phyloP scores from a whole-genome alignment of 1,140 invertebrate genomes.

The Drosophila nannoptera region DNA sequence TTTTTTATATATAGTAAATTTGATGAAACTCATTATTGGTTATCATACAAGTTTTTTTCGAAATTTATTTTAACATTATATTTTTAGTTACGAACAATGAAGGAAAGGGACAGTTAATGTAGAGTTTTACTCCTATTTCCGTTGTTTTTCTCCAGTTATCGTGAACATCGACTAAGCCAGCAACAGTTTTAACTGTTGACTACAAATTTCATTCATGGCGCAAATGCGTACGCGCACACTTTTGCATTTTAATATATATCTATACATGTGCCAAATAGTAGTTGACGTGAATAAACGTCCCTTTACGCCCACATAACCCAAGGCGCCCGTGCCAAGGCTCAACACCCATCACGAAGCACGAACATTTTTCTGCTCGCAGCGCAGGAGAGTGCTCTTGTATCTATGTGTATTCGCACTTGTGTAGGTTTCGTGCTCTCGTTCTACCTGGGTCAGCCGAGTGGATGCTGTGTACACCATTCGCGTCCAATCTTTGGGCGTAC shows the following conservation, averaged over 20 bases:
- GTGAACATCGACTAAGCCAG: conserved; percentile 3
- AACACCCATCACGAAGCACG: not conserved
- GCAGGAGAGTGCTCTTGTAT: too few relatives aligned
- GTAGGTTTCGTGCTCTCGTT: too few relatives aligned
- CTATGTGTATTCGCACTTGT: too few relatives aligned
- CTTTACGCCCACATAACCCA: not conserved
- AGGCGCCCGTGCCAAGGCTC: not conserved
- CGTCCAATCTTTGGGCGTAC: not conserved
- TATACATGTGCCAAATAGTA: not conserved
- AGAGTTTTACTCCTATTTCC: not conserved
- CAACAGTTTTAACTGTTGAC: conserved; percentile 16
- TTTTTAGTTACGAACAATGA: not conserved
- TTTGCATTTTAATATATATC: conserved; percentile 10
- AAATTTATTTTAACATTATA: too few relatives aligned
- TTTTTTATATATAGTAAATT: too few relatives aligned
- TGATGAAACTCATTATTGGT: too few relatives aligned
- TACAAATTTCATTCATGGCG: conserved; percentile 41
- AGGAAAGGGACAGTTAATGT: not conserved
- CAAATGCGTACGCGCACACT: conserved; percentile 31
- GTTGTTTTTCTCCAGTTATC: not conserved
- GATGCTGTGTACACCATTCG: conserved; percentile 15
- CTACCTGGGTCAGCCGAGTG: not conserved
- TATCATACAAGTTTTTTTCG: too few relatives aligned
- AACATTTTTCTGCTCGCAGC: not conserved
- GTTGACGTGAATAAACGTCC: not conserved